Evolutionary conservation across 1,140 invertebrate species (phyloP).

Genomic region (Brachionus plicatilis): DNA sequence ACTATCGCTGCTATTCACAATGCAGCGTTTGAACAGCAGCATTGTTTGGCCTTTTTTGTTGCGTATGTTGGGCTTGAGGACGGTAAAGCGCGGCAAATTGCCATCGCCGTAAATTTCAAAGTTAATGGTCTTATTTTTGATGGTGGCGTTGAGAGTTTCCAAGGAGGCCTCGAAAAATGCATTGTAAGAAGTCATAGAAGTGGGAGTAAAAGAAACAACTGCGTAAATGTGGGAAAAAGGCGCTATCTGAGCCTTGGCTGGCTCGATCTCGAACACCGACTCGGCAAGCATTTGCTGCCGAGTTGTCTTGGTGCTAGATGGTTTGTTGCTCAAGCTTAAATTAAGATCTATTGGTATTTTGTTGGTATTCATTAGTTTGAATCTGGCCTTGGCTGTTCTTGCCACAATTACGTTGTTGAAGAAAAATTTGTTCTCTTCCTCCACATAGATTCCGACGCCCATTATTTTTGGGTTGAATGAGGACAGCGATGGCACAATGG

Average conservation of each 20-base stretch:
- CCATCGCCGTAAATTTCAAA: conserved; percentile 56
- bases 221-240: conserved; percentile 53
- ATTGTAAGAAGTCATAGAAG: conserved; percentile 51
- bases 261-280: conserved; percentile 55
- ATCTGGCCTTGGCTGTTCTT: conserved; percentile 52
- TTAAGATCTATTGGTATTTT: conserved; percentile 55
- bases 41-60: conserved; percentile 55
- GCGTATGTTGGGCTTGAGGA: conserved; percentile 50
- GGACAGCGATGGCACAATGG: conserved; percentile 47
- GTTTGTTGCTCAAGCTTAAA: conserved; percentile 44
- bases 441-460: conserved; percentile 52
- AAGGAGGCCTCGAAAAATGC: conserved; percentile 53
- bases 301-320: conserved; percentile 23
- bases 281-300: conserved; percentile 42
- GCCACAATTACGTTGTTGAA: conserved; percentile 57
- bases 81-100: conserved; percentile 51
- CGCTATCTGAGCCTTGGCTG: conserved; percentile 48
- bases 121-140: conserved; percentile 47
- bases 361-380: conserved; percentile 54
- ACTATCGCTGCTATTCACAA: conserved; percentile 47
- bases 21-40: conserved; percentile 50
- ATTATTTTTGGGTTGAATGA: neutral
- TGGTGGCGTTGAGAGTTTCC: conserved; percentile 47
- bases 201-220: conserved; percentile 53
- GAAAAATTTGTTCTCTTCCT: conserved; percentile 54